phyloP scores from a whole-genome alignment of 2,113 vertebrate species.

The Mastomys natalensis region DNA sequence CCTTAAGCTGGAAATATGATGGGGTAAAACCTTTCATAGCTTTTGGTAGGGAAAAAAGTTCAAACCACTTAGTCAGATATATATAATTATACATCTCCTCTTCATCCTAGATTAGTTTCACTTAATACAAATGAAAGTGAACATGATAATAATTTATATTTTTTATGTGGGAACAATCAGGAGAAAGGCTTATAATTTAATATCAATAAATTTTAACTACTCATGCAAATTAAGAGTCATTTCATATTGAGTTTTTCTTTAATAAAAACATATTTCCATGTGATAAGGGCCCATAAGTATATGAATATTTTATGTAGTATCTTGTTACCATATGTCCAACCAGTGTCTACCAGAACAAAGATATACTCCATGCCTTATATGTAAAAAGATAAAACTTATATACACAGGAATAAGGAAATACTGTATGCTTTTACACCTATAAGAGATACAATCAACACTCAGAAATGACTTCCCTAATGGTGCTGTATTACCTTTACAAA shows the following conservation, averaged over 20 bases:
- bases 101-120: conserved; percentile 62
- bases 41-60: conserved; percentile 15
- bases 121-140: conserved; percentile 70
- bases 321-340: background rate
- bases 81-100: conserved; percentile 59
- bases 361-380: background rate
- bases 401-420: background rate
- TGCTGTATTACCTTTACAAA: background rate
- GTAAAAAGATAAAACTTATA: background rate
- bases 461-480: background rate
- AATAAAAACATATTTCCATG: background rate
- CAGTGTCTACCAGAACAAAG: background rate
- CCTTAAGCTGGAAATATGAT: conserved; percentile 64
- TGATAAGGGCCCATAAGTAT: background rate
- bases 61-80: conserved; percentile 52
- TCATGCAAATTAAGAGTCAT: conserved; percentile 17
- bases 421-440: background rate
- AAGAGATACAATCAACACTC: background rate
- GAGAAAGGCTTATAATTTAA: conserved; percentile 28
- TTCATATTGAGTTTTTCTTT: conserved; percentile 13
- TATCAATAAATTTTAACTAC: conserved; percentile 25
- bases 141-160: conserved; percentile 56
- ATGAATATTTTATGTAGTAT: background rate
- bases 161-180: conserved; percentile 3
- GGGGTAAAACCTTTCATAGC: conserved; percentile 65